Conservation (phyloP, 2,888 invertebrate genomes). For the Leptothorax acervorum region DNA sequence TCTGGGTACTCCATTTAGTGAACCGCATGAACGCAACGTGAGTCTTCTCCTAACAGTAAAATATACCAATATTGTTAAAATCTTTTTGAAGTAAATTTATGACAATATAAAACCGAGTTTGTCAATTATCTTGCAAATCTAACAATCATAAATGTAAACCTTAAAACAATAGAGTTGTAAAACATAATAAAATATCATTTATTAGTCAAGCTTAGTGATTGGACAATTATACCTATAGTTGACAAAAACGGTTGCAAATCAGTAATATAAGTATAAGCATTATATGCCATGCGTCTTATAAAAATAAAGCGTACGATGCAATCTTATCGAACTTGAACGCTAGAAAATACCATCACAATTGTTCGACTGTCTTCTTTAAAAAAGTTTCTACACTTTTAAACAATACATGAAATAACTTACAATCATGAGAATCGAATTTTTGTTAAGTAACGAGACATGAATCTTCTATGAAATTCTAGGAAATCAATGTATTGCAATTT, state of each 20-base stretch:
- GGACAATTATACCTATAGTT: background rate
- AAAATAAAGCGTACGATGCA: background rate
- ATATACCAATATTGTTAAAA: background rate
- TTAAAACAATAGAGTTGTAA: background rate
- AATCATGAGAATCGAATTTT: background rate
- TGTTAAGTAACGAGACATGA: background rate
- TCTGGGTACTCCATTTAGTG: constrained; percentile 79
- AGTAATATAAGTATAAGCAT: background rate
- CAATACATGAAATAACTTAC: background rate
- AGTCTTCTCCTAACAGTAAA: constrained; percentile 58
- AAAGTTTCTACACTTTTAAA: background rate
- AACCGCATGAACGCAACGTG: constrained; percentile 83
- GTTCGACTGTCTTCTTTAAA: background rate
- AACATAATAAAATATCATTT: background rate
- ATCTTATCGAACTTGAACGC: background rate
- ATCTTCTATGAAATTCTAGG: background rate
- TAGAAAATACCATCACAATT: background rate
- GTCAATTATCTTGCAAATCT: background rate
- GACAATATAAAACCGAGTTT: background rate
- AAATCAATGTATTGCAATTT: background rate
- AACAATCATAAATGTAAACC: background rate
- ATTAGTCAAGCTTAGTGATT: background rate
- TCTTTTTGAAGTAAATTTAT: background rate
- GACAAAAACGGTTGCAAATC: background rate
- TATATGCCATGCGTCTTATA: background rate